Conservation (phyloP, 2,113 vertebrate species). For the Rhabdomys dilectus region DNA sequence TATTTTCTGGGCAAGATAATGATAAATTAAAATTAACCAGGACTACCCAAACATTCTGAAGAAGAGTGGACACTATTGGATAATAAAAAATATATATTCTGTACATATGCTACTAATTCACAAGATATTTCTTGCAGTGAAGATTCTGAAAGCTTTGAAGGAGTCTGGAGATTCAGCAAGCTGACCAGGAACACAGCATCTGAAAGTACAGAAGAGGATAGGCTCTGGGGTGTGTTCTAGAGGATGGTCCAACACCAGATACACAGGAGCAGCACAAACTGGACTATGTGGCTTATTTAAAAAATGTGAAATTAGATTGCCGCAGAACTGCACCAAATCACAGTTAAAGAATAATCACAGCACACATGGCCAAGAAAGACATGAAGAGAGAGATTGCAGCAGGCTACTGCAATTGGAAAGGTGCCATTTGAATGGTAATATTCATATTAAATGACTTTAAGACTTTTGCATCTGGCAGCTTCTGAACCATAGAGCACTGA, state of each 20-base stretch:
- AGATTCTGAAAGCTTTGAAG: constrained; percentile 15
- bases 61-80: background rate
- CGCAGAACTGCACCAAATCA: background rate
- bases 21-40: constrained; percentile 46
- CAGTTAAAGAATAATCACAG: constrained; percentile 42
- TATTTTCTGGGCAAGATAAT: constrained; percentile 46
- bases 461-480: background rate
- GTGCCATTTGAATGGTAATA: constrained; percentile 30
- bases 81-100: background rate
- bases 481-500: constrained; percentile 25
- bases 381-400: background rate
- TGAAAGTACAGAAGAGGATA: constrained; percentile 1
- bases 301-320: background rate
- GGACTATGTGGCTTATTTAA: background rate
- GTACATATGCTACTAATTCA: background rate
- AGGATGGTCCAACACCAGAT: background rate
- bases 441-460: constrained; percentile 41
- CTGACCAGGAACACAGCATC: constrained; percentile 11
- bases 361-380: constrained; percentile 46
- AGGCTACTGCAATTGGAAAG: constrained; percentile 41
- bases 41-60: background rate
- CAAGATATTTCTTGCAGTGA: background rate
- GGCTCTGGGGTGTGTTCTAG: background rate
- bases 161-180: constrained; percentile 29
- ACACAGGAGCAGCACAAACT: background rate